phyloP scores from a whole-genome alignment of 30 jellyfish, hydroid and myxozoan species.

The Pelagia noctiluca region DNA sequence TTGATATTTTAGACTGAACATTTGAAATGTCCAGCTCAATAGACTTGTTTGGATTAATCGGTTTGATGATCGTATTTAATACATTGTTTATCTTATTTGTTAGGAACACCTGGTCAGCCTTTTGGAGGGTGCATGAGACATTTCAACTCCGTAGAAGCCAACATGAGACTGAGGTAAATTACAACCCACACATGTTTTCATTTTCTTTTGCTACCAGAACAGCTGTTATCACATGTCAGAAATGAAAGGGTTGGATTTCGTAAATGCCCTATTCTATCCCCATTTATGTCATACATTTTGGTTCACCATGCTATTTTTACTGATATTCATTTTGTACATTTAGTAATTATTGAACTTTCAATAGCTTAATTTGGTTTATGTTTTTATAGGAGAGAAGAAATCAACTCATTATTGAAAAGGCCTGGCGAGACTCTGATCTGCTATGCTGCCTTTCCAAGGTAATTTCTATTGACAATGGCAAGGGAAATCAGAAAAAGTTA shows the following conservation, averaged over 20 bases:
- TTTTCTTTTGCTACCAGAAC: too few species aligned
- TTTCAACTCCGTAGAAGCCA: slow-evolving; percentile 94
- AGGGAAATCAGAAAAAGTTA: too few species aligned
- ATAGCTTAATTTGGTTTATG: neutral
- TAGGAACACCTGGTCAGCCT: slow-evolving; percentile 98
- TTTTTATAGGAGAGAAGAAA: slow-evolving; percentile 71
- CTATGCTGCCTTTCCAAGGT: slow-evolving; percentile 91
- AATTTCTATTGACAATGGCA: neutral
- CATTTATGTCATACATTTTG: neutral
- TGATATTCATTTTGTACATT: neutral
- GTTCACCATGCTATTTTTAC: neutral
- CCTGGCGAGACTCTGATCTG: slow-evolving; percentile 42
- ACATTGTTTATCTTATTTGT: neutral
- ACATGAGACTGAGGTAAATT: slow-evolving; percentile 89
- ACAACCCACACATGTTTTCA: too few species aligned
- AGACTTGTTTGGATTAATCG: neutral
- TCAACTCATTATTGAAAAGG: slow-evolving; percentile 43
- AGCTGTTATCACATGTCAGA: too few species aligned
- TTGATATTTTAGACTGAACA: neutral
- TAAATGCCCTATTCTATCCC: too few species aligned
- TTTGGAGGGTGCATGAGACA: slow-evolving; percentile 96
- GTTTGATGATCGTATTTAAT: neutral
- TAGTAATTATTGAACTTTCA: neutral
- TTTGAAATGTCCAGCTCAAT: neutral
- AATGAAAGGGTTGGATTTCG: too few species aligned